These are phyloP conservation scores for Muscicapa striata DNA, from an alignment of 2,797 vertebrate genomes.

Conservation along the genomic window DNA sequence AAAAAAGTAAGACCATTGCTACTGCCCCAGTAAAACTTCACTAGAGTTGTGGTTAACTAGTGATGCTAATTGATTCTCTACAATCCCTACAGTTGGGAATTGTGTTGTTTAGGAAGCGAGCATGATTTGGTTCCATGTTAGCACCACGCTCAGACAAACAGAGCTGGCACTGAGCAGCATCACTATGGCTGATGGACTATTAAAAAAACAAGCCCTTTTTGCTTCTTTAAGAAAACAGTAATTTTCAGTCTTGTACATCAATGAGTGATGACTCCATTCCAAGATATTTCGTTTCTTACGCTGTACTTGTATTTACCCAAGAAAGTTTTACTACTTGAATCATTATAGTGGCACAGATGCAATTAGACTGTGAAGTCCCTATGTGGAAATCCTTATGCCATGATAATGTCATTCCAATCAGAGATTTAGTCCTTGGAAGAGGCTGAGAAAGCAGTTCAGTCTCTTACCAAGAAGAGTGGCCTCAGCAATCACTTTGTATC, in stretches of 20 bases:
- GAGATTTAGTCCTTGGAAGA: not conserved
- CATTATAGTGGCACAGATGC: not conserved
- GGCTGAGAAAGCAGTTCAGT: not conserved
- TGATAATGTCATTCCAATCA: not conserved
- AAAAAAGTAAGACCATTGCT: not conserved
- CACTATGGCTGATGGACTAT: not conserved
- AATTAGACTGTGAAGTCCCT: no score
- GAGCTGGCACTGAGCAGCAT: not conserved
- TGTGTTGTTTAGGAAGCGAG: rapidly evolving
- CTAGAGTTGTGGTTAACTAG: not conserved
- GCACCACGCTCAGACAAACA: not conserved
- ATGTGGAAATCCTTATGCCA: not conserved
- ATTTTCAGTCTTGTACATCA: not conserved
- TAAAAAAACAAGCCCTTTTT: not conserved
- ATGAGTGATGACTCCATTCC: not conserved
- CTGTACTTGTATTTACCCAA: rapidly evolving
- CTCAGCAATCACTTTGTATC: not conserved
- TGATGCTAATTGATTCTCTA: rapidly evolving
- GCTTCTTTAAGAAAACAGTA: not conserved
- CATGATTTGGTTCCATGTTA: rapidly evolving
- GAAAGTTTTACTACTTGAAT: not conserved
- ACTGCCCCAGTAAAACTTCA: not conserved
- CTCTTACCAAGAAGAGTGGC: not conserved
- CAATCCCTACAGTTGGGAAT: no score
- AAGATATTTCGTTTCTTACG: not conserved